Base-by-base conservation (phyloP, 2,113 vertebrate species). In the Muntiacus muntjak region DNA sequence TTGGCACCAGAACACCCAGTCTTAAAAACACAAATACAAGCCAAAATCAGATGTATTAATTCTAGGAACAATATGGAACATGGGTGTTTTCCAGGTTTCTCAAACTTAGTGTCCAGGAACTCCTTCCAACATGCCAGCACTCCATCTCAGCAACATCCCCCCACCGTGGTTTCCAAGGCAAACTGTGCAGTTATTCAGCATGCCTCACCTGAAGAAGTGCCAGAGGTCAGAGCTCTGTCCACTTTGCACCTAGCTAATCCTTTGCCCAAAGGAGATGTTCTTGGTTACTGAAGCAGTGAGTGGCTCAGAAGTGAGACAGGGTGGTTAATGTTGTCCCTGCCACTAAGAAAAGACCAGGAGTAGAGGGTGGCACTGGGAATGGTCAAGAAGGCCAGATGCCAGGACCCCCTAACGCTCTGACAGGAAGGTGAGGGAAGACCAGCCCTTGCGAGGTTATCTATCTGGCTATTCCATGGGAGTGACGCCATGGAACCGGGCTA, bases 401-500 rank as follows among this genome's bases (percentile, higher is more conserved):
- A 58, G 4, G 16, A 30, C 79, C 71, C 58, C n/a, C 40, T 45
- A 52, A 64, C 5, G 19, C n/a, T 54, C 10, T 36, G 40, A 74
- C 1, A 74, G 40, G 14, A 83, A 33, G 40, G 6, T 91, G 13
- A 78, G 52, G 19, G 47, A 79, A 14, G 82, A 62, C 83, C 47
- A 64, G 23, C 17, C 47, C 55, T 67, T 0, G 4, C 0, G 1
- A 94, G 33, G 30, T 21, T 7, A 40, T 13, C 52, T 25, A 50
- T 57, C 55, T 87, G 40, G 21, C 30, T 9, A 54, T 17, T n/a
- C 50, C 40, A 4, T 6, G 43, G 40, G 21, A 19, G 4, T n/a
- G 28, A 71, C 0, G 3, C 28, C 28, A 62, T 1, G 2, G n/a
- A 57, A 58, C 54, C 6, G 6, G 64, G 60, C 16, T 0, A 47